A percentile compares a stretch with the other conserved stretches of the same genome.
phyloP scores from a whole-genome alignment of 1,140 invertebrate species.

The Phthorimaea operculella region DNA sequence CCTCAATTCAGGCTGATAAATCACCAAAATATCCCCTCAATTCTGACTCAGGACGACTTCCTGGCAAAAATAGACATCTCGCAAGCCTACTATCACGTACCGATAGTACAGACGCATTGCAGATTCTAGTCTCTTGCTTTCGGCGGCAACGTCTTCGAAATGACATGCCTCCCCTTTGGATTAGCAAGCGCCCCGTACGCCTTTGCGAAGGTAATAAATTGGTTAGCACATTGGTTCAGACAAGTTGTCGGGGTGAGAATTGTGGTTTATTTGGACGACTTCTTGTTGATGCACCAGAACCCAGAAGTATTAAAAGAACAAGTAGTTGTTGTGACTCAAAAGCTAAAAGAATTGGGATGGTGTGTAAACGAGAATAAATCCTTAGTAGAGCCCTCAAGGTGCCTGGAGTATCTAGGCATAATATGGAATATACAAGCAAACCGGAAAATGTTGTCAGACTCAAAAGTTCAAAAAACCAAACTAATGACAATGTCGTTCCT shows the following conservation, averaged over 20 bases:
- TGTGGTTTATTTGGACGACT: constrained; percentile 26
- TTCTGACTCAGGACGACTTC: constrained; percentile 24
- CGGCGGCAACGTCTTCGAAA: too few relatives aligned
- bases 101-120: constrained; percentile 14
- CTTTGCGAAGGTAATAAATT: constrained; percentile 27
- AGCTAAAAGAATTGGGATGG: constrained; percentile 17
- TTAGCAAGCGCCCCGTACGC: constrained; percentile 17
- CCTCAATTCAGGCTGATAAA: constrained; percentile 27
- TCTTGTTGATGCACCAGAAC: constrained; percentile 17
- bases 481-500: constrained; percentile 8
- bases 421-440: constrained; percentile 23
- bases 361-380: constrained; percentile 16
- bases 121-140: constrained; percentile 18
- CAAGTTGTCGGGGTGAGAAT: constrained; percentile 11
- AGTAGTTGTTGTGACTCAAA: constrained; percentile 1
- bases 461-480: constrained; percentile 10
- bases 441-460: constrained; percentile 19
- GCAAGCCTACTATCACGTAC: constrained; percentile 56
- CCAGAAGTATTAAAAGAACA: background rate
- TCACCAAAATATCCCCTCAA: constrained; percentile 14
- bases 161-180: constrained; percentile 26
- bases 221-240: constrained; percentile 25
- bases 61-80: too few relatives aligned
- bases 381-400: too few relatives aligned
- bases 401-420: constrained; percentile 23